phyloP scores from a whole-genome alignment of 2,113 vertebrate species.

The Cacatua alba region DNA sequence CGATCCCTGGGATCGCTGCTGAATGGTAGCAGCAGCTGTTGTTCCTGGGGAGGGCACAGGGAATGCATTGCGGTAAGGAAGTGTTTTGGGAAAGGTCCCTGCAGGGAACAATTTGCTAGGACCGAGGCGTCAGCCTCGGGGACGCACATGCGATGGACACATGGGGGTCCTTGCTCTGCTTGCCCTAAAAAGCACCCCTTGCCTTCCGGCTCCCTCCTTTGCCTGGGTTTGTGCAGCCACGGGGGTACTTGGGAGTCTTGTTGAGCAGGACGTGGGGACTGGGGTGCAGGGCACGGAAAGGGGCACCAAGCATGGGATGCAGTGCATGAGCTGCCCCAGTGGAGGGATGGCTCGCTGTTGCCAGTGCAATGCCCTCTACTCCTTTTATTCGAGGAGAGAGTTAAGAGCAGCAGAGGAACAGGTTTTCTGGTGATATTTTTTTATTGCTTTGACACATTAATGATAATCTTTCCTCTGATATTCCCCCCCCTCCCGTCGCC shows the following conservation, averaged over 20 bases:
- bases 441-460: constrained; percentile 39
- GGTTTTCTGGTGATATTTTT: background rate
- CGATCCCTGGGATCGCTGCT: background rate
- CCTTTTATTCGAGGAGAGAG: background rate
- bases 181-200: background rate
- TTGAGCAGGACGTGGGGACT: background rate
- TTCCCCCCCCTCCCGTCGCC: background rate
- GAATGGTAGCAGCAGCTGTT: rapidly evolving
- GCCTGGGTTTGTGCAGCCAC: rapidly evolving
- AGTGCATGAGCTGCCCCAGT: background rate
- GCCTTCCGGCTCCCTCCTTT: background rate
- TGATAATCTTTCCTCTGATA: background rate
- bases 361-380: background rate
- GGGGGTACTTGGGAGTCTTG: background rate
- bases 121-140: background rate
- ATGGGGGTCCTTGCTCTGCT: background rate
- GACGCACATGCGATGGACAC: rapidly evolving
- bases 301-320: background rate
- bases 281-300: background rate
- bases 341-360: too few species aligned
- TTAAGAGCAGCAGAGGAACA: background rate
- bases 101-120: background rate
- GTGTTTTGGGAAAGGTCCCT: background rate
- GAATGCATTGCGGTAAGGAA: background rate
- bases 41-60: background rate